Percentiles rank a stretch among this genome's conserved stretches.
These are phyloP conservation scores for Schizaphis graminum DNA, from an alignment of 2,888 invertebrate genomes.

Conservation along the genomic window DNA sequence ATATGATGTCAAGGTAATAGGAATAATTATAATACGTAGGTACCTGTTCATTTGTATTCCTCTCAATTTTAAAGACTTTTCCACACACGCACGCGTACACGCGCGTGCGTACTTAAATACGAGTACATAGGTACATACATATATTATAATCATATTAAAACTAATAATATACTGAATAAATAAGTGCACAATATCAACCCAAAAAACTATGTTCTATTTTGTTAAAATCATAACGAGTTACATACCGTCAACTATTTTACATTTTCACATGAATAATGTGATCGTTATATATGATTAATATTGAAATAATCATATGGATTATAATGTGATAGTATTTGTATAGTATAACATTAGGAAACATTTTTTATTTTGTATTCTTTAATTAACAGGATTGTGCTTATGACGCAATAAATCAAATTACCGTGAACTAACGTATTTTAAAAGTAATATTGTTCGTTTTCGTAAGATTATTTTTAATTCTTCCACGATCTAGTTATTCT, in stretches of 20 bases:
- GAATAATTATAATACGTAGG: not conserved
- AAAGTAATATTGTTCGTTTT: not conserved
- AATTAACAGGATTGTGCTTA: not conserved
- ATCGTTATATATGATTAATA: not conserved
- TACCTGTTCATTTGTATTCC: not conserved
- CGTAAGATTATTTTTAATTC: conserved; percentile 39
- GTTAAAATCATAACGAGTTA: not conserved
- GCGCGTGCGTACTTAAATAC: too few relatives aligned
- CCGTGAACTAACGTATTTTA: conserved; percentile 39
- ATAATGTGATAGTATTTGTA: not conserved
- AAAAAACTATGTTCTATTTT: not conserved
- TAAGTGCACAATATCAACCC: not conserved
- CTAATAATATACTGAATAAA: not conserved
- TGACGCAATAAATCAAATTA: conserved; percentile 43
- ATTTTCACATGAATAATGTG: not conserved
- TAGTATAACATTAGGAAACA: not conserved
- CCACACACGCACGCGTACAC: not conserved
- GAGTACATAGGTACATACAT: too few relatives aligned
- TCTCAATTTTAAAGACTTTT: not conserved
- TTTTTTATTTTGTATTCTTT: conserved; percentile 12
- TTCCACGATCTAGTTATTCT: conserved; percentile 31
- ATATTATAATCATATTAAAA: not conserved
- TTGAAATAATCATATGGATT: not conserved
- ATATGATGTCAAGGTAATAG: not conserved
- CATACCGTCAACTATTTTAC: not conserved